Evolutionary conservation across 2,888 invertebrate species (phyloP).

Genomic region (Tholera decimalis): DNA sequence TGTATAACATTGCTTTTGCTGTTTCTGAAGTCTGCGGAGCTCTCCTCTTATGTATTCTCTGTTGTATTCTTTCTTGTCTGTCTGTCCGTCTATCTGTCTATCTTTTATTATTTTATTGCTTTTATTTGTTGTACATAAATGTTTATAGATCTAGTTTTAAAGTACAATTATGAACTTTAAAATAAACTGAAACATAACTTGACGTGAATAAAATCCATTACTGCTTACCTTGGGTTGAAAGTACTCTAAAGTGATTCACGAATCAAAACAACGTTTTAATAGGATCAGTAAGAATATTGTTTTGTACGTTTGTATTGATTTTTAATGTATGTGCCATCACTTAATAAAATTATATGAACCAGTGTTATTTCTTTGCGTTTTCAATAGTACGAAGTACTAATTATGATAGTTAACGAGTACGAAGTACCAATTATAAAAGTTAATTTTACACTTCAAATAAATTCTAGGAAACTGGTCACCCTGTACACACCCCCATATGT

Average conservation of each 20-base stretch:
- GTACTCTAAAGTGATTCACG: not conserved
- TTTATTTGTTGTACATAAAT: slow-evolving; percentile 2
- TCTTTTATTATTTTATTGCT: slow-evolving; percentile 19
- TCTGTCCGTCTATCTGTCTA: slow-evolving; percentile 43
- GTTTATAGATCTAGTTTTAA: slow-evolving; percentile 4
- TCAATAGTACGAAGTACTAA: too few relatives aligned
- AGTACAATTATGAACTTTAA: not conserved
- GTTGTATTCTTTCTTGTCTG: slow-evolving; percentile 55
- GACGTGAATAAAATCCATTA: not conserved
- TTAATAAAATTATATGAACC: not conserved
- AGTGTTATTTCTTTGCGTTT: too few relatives aligned
- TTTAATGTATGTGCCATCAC: too few relatives aligned
- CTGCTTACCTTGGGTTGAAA: not conserved
- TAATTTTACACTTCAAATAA: too few relatives aligned
- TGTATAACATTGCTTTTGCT: not conserved
- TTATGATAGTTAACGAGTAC: too few relatives aligned
- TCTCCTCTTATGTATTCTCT: slow-evolving; percentile 28
- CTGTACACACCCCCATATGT: too few relatives aligned
- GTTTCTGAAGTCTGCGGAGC: slow-evolving; percentile 47
- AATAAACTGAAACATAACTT: too few relatives aligned
- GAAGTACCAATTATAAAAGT: too few relatives aligned
- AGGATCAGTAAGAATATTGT: not conserved
- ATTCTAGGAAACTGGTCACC: too few relatives aligned
- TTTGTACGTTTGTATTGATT: not conserved
- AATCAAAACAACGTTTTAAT: not conserved